Evolutionary conservation across 1,140 invertebrate species (phyloP), one percentile per base, ranked within the genome.

Genomic region (Saccostrea echinata): DNA sequence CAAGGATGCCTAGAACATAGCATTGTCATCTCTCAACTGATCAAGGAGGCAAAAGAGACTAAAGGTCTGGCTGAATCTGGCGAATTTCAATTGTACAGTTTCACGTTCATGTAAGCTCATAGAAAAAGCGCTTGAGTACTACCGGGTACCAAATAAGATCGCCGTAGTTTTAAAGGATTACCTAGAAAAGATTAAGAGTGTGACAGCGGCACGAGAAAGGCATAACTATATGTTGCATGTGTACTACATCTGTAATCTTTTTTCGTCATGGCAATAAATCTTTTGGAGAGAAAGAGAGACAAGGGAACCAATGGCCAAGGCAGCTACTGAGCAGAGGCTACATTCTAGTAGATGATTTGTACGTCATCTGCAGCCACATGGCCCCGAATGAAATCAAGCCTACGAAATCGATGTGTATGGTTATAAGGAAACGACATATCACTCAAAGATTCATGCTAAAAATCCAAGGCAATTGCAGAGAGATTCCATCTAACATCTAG

Each of bases 31-130:
- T n/a, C n/a, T n/a, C 51, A 85, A 52, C 35, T 86, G 16, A 88
- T 87, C 84, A 2, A 83, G 24, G 83, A 90, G 76, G 86, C 91
- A 6, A 85, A 86, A 52, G 84, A 27, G n/a, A 88, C 83, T 53
- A 87, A 87, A 24, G 30, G 55, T 91, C 0, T 91, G 91, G 91
- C 55, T 91, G n/a, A 89, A 91, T 81, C 35, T 89, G 13, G 90
- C 88, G 3, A 89, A 91, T 53, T n/a, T n/a, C n/a, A n/a, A n/a
- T n/a, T n/a, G n/a, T n/a, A n/a, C n/a, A n/a, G n/a, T n/a, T n/a
- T n/a, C n/a, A n/a, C n/a, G n/a, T n/a, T n/a, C n/a, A n/a, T n/a
- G n/a, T 55, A 57, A 57, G 61, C 51, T 90, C 43, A 85, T 88
- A 55, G n/a, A 87, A 33, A 16, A 76, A 90, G 68, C 87, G 90